Evolutionary conservation across 2,113 vertebrate genomes (phyloP), one percentile per base, ranked within the genome.

Genomic region (Peromyscus maniculatus): DNA sequence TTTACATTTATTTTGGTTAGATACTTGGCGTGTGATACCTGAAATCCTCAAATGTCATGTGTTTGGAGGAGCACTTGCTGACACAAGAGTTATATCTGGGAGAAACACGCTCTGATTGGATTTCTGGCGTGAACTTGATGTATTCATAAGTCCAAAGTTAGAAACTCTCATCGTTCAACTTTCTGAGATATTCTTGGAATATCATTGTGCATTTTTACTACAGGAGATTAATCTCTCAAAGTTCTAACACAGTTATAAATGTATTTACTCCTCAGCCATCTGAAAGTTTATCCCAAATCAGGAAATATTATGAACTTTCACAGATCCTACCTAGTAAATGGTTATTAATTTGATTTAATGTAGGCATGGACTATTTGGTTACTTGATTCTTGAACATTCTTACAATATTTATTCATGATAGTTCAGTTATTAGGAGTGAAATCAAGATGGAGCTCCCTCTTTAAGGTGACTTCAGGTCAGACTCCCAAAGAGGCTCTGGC

Each of bases 331-430:
- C 69, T 91, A 78, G 62, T 83, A 82, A 77, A 52, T 55, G n/a
- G 62, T 78, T 93, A 69, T 91, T 57, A 69, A 83, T 86, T 96
- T 79, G 5, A 72, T 62, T 90, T 87, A 79, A 64, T 71, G 52
- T 74, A 94, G 80, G 69, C 72, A 22, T 57, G 31, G 24, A 69
- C 49, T 80, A 49, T 62, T 84, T 84, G 64, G 5, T 59, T 66
- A 57, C 12, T 28, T n/a, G 10, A 75, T 84, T 96, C 79, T 88
- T 93, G 64, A 88, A 89, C 46, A 66, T 67, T 77, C 33, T 89
- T 62, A 2, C 15, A 72, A 64, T 55, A 66, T 86, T 91, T 91
- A 43, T 46, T 52, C 77, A n/a, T 89, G 57, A 69, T 39, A 46
- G 24, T 52, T 94, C 92, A 72, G 8, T 62, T 95, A 67, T 95